These are phyloP conservation scores for Epinephelus lanceolatus DNA, from an alignment of 2,113 vertebrate genomes.

Conservation along the genomic window DNA sequence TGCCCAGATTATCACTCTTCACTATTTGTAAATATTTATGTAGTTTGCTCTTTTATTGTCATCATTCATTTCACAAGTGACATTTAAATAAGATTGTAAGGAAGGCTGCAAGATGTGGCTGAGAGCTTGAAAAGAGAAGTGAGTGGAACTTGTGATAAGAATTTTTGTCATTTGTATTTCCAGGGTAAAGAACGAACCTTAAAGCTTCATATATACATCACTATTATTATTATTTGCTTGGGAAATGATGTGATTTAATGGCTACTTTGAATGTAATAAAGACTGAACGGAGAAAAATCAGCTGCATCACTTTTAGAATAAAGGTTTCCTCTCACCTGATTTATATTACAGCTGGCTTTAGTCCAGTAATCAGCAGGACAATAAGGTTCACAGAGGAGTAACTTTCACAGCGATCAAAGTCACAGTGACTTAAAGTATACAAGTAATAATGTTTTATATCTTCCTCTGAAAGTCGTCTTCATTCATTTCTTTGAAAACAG, in stretches of 20 bases:
- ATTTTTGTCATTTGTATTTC: background rate
- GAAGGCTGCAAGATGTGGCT: background rate
- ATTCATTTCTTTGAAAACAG: conserved; percentile 1
- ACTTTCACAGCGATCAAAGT: background rate
- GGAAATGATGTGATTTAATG: background rate
- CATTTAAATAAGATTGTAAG: background rate
- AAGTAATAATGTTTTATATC: conserved; percentile 13
- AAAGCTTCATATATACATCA: too few species aligned
- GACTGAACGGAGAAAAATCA: background rate
- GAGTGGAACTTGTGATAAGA: background rate
- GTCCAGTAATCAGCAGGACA: background rate
- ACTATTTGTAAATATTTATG: background rate
- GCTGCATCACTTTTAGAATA: background rate
- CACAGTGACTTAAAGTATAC: background rate
- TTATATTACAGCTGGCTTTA: background rate
- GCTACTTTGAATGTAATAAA: background rate
- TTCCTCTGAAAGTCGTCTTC: background rate
- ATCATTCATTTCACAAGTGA: background rate
- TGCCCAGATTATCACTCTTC: background rate
- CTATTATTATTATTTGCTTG: background rate
- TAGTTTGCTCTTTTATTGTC: background rate
- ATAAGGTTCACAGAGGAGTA: too few species aligned
- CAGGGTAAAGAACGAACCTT: background rate
- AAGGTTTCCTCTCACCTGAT: background rate
- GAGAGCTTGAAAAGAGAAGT: background rate